These are phyloP conservation scores for Anoplius nigerrimus DNA, from an alignment of 2,888 invertebrate species.

Conservation along the genomic window DNA sequence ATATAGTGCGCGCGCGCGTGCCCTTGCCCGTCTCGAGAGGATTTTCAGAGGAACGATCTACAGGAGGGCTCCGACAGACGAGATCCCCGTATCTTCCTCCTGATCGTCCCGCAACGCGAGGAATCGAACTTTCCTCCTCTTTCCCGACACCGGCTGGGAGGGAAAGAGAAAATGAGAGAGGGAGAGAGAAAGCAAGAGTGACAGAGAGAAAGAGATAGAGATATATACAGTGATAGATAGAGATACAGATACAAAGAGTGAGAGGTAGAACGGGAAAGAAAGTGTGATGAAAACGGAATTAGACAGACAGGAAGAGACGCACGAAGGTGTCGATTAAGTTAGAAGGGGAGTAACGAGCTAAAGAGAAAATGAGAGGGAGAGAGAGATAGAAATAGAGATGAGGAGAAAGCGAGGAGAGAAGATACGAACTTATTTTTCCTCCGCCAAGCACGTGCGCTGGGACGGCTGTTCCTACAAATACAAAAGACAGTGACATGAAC, in stretches of 20 bases:
- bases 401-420: constrained; percentile 14
- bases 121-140: neutral
- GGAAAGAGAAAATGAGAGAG: neutral
- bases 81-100: too few species aligned
- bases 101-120: too few species aligned
- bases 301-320: neutral
- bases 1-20: too few species aligned
- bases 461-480: constrained; percentile 50
- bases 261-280: too few species aligned
- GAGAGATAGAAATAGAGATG: neutral
- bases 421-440: constrained; percentile 38
- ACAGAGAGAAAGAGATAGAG: too few species aligned
- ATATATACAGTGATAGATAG: too few species aligned
- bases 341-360: neutral
- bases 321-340: neutral
- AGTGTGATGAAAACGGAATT: too few species aligned
- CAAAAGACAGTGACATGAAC: constrained; percentile 48
- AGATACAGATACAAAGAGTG: too few species aligned
- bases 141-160: neutral
- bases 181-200: too few species aligned
- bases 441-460: constrained; percentile 32
- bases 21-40: too few species aligned
- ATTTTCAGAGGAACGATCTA: too few species aligned
- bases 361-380: constrained; percentile 13
- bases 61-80: too few species aligned